These are phyloP conservation scores for Polietes domitor DNA, from an alignment of 2,888 invertebrate species.

Conservation along the genomic window DNA sequence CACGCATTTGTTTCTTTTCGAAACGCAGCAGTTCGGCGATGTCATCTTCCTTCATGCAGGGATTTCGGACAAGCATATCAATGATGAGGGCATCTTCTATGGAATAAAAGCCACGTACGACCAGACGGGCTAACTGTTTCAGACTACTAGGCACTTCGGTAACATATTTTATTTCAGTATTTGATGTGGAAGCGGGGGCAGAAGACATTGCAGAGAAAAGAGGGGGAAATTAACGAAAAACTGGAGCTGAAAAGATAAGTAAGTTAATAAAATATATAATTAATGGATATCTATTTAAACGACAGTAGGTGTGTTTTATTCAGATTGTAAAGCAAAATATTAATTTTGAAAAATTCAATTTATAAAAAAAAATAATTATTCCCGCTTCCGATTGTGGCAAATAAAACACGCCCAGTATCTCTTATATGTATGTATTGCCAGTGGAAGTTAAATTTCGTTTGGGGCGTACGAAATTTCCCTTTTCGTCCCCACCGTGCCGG, in stretches of 20 bases:
- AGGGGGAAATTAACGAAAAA: conserved; percentile 13
- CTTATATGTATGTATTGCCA: too few relatives aligned
- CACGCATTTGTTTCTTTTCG: conserved; percentile 95
- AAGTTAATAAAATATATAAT: neutral
- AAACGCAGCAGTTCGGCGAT: conserved; percentile 95
- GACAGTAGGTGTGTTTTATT: too few relatives aligned
- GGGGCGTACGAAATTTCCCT: too few relatives aligned
- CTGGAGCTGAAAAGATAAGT: conserved; percentile 4
- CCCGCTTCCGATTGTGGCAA: too few relatives aligned
- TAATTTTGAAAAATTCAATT: too few relatives aligned
- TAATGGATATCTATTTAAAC: too few relatives aligned
- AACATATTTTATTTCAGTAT: conserved; percentile 88
- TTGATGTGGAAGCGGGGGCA: conserved; percentile 69
- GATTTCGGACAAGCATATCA: conserved; percentile 97
- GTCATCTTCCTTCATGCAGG: conserved; percentile 94
- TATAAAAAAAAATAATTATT: too few relatives aligned
- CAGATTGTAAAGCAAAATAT: too few relatives aligned
- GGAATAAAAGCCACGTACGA: conserved; percentile 95
- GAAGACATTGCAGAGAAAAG: conserved; percentile 46
- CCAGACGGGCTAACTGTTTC: conserved; percentile 94
- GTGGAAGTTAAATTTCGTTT: too few relatives aligned
- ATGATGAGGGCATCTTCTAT: conserved; percentile 97
- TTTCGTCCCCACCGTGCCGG: too few relatives aligned
- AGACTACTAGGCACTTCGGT: conserved; percentile 96
- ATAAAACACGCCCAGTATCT: too few relatives aligned